Percentiles rank a stretch among this genome's conserved stretches.
phyloP scores from a whole-genome alignment of 2,113 vertebrate genomes.

The Oreochromis tanganicae region DNA sequence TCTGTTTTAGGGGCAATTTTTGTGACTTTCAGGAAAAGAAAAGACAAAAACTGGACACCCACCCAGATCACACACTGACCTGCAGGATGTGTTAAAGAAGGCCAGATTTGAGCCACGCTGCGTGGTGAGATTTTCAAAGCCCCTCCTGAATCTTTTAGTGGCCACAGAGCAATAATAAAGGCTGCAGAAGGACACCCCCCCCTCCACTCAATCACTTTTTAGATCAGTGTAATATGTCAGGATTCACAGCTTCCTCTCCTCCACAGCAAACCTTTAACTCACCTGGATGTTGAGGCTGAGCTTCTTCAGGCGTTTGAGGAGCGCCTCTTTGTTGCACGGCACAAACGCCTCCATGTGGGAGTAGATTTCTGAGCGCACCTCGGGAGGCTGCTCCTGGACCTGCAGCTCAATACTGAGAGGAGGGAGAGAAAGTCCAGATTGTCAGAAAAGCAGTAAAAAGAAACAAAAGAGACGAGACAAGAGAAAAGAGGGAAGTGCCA shows the following conservation, averaged over 20 bases:
- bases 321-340: slow-evolving; percentile 93
- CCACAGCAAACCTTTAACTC: slow-evolving; percentile 19
- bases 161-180: not conserved
- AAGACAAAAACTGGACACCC: not conserved
- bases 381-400: slow-evolving; percentile 86
- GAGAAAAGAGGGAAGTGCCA: not conserved
- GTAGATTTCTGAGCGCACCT: slow-evolving; percentile 82
- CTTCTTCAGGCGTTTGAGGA: slow-evolving; percentile 95
- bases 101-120: not conserved
- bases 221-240: not conserved
- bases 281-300: slow-evolving; percentile 97
- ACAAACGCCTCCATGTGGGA: slow-evolving; percentile 94
- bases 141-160: not conserved
- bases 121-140: not conserved
- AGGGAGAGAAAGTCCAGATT: slow-evolving; percentile 5
- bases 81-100: not conserved
- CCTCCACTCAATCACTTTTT: not conserved
- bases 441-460: not conserved
- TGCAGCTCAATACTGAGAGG: slow-evolving; percentile 90
- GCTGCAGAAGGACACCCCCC: not conserved
- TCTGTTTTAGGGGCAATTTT: not conserved
- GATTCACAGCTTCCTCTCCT: not conserved
- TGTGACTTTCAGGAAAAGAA: not conserved
- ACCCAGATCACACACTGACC: not conserved
- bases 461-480: not conserved